phyloP scores from a whole-genome alignment of 2,888 invertebrate genomes.

The Palloptera scutellata region DNA sequence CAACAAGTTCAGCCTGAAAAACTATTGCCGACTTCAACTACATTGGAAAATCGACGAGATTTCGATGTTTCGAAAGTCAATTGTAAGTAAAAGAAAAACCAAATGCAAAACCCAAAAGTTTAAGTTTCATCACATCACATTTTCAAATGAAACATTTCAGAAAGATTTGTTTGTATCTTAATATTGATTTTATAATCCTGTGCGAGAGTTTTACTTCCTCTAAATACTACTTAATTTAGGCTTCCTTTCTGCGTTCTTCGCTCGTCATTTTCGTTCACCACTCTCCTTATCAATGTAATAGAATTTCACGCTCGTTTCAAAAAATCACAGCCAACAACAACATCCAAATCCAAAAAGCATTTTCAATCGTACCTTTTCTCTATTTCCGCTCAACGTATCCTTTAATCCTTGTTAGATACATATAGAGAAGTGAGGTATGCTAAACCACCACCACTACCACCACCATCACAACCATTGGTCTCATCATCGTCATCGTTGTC shows the following conservation, averaged over 20 bases:
- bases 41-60: conserved; percentile 54
- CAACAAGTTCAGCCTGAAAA: conserved; percentile 42
- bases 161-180: background rate
- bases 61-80: conserved; percentile 65
- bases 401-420: conserved; percentile 7
- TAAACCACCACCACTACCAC: too few relatives aligned
- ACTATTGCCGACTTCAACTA: conserved; percentile 59
- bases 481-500: too few relatives aligned
- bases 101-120: background rate
- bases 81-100: conserved; percentile 59
- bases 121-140: background rate
- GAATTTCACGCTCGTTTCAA: conserved; percentile 34
- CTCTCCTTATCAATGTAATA: conserved; percentile 35
- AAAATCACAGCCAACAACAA: conserved; percentile 28
- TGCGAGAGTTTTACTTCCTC: background rate
- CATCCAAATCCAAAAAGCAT: too few relatives aligned
- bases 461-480: too few relatives aligned
- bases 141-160: background rate
- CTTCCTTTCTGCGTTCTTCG: background rate
- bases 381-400: conserved; percentile 20
- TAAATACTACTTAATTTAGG: background rate
- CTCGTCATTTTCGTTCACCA: background rate
- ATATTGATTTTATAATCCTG: background rate
- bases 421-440: too few relatives aligned
- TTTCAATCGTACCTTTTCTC: too few relatives aligned